Conservation (phyloP, 2,113 vertebrate genomes). For the Fregata magnificens region DNA sequence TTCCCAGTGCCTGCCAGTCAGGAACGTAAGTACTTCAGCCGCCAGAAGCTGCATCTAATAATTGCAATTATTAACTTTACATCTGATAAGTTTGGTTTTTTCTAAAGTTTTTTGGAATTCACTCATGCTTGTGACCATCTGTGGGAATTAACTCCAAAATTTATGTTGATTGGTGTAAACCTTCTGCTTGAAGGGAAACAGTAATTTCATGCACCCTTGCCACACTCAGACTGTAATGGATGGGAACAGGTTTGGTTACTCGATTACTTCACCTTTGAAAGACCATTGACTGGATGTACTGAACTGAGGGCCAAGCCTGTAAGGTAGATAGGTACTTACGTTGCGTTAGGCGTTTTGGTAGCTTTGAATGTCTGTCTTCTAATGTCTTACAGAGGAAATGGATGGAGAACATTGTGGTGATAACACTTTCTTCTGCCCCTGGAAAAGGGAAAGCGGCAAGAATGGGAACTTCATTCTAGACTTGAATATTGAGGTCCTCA, state of each 20-base stretch:
- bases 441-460: neutral
- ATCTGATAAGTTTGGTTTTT: no score
- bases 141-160: neutral
- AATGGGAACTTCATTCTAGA: neutral
- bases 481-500: neutral
- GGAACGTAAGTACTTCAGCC: neutral
- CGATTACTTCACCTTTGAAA: neutral
- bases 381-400: neutral
- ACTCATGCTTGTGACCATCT: neutral
- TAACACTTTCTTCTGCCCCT: neutral
- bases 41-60: neutral
- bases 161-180: neutral
- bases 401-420: neutral
- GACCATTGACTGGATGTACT: neutral
- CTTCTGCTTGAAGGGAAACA: neutral
- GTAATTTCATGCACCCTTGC: neutral
- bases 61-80: neutral
- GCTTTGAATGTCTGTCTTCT: neutral
- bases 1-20: neutral
- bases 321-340: neutral
- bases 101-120: neutral
- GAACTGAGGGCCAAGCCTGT: neutral
- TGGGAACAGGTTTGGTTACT: neutral
- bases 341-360: neutral
- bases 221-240: accelerated